These are phyloP conservation scores for Acromyrmex heyeri DNA, from an alignment of 1,140 invertebrate species.

Conservation along the genomic window DNA sequence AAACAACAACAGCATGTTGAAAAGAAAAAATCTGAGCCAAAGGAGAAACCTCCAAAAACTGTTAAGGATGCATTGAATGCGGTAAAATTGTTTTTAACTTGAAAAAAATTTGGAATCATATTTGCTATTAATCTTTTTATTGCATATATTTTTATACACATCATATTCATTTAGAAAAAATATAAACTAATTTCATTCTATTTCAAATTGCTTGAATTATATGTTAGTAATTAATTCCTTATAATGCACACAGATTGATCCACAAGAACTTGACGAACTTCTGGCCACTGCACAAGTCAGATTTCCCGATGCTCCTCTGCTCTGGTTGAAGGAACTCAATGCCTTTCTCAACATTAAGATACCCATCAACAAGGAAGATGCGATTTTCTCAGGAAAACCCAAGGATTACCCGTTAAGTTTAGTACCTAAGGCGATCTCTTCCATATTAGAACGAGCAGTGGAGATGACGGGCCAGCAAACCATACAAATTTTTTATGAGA, in stretches of 20 bases:
- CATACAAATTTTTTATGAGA: slow-evolving; percentile 89
- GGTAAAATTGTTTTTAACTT: slow-evolving; percentile 81
- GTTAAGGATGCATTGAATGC: slow-evolving; percentile 89
- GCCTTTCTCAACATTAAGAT: slow-evolving; percentile 89
- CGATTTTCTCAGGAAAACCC: slow-evolving; percentile 86
- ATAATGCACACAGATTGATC: slow-evolving; percentile 86
- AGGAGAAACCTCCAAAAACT: slow-evolving; percentile 89
- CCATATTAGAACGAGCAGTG: slow-evolving; percentile 87
- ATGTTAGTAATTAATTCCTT: neutral
- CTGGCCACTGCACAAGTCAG: slow-evolving; percentile 87
- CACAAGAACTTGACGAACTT: slow-evolving; percentile 86
- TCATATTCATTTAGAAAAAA: neutral
- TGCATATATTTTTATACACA: slow-evolving; percentile 42
- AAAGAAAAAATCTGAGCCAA: slow-evolving; percentile 83
- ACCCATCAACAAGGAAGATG: slow-evolving; percentile 88
- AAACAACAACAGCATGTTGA: slow-evolving; percentile 77
- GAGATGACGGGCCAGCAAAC: slow-evolving; percentile 88
- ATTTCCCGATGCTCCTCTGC: slow-evolving; percentile 88
- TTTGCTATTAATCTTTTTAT: slow-evolving; percentile 7
- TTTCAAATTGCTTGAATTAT: neutral
- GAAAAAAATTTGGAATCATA: slow-evolving; percentile 19
- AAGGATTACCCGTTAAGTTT: slow-evolving; percentile 87
- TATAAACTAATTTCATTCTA: neutral
- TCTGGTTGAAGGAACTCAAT: slow-evolving; percentile 89
- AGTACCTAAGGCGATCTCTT: slow-evolving; percentile 87